Percentiles rank a stretch among this genome's conserved stretches.
Evolutionary conservation across 2,113 vertebrate species (phyloP).

Genomic region (Sciurus niger): DNA sequence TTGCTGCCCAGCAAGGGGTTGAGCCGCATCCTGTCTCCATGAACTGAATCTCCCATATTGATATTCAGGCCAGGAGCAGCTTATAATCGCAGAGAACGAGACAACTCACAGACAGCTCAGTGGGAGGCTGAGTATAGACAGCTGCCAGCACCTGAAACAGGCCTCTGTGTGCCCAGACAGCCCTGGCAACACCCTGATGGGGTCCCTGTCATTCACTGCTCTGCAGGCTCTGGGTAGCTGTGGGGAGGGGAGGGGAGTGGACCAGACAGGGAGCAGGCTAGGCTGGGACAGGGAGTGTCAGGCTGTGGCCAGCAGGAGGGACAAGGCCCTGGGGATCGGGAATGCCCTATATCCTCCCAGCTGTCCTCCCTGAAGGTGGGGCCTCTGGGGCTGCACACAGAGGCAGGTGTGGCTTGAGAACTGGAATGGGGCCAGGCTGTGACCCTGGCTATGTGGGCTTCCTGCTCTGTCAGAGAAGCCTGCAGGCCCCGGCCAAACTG

Average conservation of each 20-base stretch:
- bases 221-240: neutral
- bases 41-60: conserved; percentile 66
- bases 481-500: neutral
- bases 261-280: neutral
- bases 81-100: conserved; percentile 62
- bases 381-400: neutral
- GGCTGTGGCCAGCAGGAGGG: neutral
- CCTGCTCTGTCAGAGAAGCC: neutral
- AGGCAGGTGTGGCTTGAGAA: neutral
- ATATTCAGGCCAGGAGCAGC: conserved; percentile 78
- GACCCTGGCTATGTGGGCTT: accelerated
- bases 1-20: neutral
- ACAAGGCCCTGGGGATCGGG: neutral
- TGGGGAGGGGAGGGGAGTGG: neutral
- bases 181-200: conserved; percentile 30
- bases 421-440: accelerated
- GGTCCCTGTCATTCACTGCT: neutral
- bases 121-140: conserved; percentile 64
- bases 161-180: conserved; percentile 79
- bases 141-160: conserved; percentile 71
- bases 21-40: neutral
- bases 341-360: neutral
- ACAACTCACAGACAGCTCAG: conserved; percentile 66
- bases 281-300: neutral
- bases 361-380: neutral